phyloP scores from a whole-genome alignment of 2,888 invertebrate species.

The Morpho helenor region DNA sequence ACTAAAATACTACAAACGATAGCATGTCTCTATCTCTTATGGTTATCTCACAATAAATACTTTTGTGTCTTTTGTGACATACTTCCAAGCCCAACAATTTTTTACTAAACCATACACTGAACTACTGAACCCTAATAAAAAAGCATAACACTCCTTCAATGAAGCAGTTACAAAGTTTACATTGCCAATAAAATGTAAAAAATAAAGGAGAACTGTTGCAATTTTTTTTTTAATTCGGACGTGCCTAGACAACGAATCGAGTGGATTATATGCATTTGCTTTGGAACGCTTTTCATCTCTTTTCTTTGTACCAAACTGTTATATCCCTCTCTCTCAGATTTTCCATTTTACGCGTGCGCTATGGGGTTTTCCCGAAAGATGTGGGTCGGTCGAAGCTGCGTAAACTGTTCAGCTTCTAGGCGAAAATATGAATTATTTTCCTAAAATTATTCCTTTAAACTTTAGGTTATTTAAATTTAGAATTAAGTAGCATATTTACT shows the following conservation, averaged over 20 bases:
- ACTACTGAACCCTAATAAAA: too few species aligned
- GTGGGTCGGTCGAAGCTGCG: constrained; percentile 60
- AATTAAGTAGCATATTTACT: too few species aligned
- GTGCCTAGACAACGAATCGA: constrained; percentile 64
- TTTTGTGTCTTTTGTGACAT: too few species aligned
- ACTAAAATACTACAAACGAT: too few species aligned
- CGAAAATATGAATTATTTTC: not conserved
- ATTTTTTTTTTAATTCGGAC: constrained; percentile 50
- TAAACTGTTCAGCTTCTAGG: constrained; percentile 38
- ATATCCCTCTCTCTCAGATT: constrained; percentile 45
- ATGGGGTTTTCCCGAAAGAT: constrained; percentile 61
- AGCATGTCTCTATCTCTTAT: too few species aligned
- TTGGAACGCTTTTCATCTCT: constrained; percentile 33
- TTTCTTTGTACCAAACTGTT: constrained; percentile 34
- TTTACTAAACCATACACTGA: too few species aligned
- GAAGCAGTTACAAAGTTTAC: not conserved
- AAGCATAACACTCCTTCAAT: not conserved
- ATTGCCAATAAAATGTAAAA: not conserved
- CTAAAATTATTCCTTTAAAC: not conserved
- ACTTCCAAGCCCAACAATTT: too few species aligned
- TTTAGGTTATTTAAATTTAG: too few species aligned
- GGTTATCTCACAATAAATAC: too few species aligned
- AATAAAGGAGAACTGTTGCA: constrained; percentile 16
- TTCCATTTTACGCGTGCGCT: constrained; percentile 66
- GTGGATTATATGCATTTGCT: constrained; percentile 58